phyloP scores from a whole-genome alignment of 1,140 invertebrate genomes.

The Aphelinus atriplicis region DNA sequence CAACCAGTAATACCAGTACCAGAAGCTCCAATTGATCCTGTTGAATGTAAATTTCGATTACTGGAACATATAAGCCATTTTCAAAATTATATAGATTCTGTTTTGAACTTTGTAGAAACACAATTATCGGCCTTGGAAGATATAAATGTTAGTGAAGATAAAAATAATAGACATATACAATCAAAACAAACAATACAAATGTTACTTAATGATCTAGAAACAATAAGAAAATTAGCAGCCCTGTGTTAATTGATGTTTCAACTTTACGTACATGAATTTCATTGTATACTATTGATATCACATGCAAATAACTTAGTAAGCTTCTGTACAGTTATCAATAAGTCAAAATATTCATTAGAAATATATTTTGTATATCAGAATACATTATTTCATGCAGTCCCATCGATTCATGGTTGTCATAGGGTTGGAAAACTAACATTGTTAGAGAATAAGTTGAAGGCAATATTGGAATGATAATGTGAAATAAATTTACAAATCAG shows the following conservation, averaged over 20 bases:
- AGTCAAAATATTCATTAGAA: slow-evolving; percentile 10
- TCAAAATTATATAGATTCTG: slow-evolving; percentile 76
- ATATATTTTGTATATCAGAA: not conserved
- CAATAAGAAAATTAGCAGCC: slow-evolving; percentile 65
- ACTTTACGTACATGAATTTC: not conserved
- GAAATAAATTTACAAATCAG: no score
- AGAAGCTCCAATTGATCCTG: slow-evolving; percentile 81
- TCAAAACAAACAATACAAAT: slow-evolving; percentile 70
- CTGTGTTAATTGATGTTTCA: slow-evolving; percentile 48
- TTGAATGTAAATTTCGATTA: slow-evolving; percentile 80
- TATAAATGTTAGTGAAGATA: slow-evolving; percentile 54
- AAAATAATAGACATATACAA: slow-evolving; percentile 58
- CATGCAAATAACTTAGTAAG: not conserved
- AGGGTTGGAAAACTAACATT: no score
- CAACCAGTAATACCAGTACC: slow-evolving; percentile 73
- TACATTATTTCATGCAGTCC: no score
- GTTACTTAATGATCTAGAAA: slow-evolving; percentile 68
- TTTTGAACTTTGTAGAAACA: slow-evolving; percentile 80
- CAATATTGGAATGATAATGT: no score
- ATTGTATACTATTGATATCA: not conserved
- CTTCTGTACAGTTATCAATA: slow-evolving; percentile 19
- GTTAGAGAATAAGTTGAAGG: no score
- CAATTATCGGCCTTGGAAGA: slow-evolving; percentile 67
- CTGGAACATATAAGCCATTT: slow-evolving; percentile 81
- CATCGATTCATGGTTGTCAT: no score